Conservation (phyloP, 1,140 invertebrate species). For the Bombus consobrinus region DNA sequence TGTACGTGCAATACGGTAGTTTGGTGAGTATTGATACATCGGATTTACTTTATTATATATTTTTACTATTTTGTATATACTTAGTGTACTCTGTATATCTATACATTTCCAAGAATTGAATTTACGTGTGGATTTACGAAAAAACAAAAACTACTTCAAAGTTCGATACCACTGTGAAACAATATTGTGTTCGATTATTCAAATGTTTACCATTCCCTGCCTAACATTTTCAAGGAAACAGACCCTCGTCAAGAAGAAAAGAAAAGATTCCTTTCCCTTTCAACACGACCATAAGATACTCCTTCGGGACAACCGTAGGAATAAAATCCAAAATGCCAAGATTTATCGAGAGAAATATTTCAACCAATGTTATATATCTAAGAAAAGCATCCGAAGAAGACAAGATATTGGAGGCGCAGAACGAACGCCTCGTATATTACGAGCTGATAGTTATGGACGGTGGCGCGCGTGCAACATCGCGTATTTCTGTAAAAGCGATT, state of each 20-base stretch:
- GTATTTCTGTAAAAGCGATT: constrained; percentile 20
- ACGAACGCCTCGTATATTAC: constrained; percentile 9
- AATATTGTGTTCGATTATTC: not conserved
- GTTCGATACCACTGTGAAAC: too few species aligned
- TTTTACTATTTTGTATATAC: too few species aligned
- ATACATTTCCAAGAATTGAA: too few species aligned
- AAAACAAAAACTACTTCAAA: too few species aligned
- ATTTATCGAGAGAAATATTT: not conserved
- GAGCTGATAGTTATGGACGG: constrained; percentile 10
- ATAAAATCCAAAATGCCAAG: not conserved
- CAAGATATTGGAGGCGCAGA: constrained; percentile 3
- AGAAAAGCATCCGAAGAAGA: not conserved
- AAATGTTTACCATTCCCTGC: not conserved
- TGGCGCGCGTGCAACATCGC: not conserved
- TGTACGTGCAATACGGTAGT: too few species aligned
- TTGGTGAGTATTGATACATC: too few species aligned
- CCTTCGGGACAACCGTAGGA: too few species aligned
- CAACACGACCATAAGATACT: not conserved
- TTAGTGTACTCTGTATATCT: too few species aligned
- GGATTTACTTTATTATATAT: too few species aligned
- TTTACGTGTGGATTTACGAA: too few species aligned
- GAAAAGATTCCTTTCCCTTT: not conserved
- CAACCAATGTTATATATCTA: not conserved
- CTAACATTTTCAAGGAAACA: not conserved
- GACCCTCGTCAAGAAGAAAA: not conserved